Evolutionary conservation across 2,113 vertebrate species (phyloP).

Genomic region (Pimephales promelas): DNA sequence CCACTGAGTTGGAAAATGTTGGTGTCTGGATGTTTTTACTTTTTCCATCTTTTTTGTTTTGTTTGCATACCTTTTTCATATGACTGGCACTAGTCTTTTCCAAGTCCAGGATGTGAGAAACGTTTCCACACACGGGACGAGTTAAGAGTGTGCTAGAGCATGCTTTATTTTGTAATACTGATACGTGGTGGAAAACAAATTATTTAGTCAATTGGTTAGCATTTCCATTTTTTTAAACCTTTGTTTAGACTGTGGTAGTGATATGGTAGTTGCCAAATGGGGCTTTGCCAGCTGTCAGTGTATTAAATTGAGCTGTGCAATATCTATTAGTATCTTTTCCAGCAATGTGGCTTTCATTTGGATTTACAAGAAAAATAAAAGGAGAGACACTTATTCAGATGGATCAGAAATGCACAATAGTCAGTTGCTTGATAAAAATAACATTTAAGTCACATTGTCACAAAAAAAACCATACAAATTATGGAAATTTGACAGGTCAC

Average conservation of each 20-base stretch:
- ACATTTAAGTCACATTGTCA: conserved; percentile 4
- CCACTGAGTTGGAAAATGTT: background rate
- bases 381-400: background rate
- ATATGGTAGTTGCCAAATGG: background rate
- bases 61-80: conserved; percentile 4
- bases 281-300: background rate
- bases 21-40: background rate
- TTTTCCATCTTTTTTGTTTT: background rate
- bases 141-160: conserved; percentile 25
- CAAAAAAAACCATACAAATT: background rate
- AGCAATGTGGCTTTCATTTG: background rate
- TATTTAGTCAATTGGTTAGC: background rate
- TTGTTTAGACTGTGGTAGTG: background rate
- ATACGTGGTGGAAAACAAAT: conserved; percentile 7
- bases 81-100: conserved; percentile 45
- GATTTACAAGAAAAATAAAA: background rate
- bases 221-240: background rate
- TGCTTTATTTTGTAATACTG: background rate
- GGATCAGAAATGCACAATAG: background rate
- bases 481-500: background rate
- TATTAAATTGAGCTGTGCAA: conserved; percentile 24
- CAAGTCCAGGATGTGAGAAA: background rate
- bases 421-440: background rate
- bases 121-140: conserved; percentile 45
- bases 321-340: background rate